phyloP scores from a whole-genome alignment of 35 echinoderm and acorn worm species.

The Heliocidaris tuberculata region DNA sequence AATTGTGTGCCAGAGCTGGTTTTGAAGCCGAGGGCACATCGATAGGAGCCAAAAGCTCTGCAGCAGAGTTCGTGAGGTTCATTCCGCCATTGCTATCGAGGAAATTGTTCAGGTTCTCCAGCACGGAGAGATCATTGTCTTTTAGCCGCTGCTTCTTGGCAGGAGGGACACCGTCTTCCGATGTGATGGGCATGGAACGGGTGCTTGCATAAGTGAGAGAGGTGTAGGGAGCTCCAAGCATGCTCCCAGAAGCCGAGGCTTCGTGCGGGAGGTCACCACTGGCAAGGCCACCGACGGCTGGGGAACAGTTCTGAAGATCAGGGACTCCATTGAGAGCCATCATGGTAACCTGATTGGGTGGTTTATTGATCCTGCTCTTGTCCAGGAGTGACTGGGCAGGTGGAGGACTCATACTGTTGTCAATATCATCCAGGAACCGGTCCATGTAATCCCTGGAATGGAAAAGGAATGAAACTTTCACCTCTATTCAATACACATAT shows the following conservation, averaged over 20 bases:
- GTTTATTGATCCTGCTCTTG: slow-evolving; percentile 67
- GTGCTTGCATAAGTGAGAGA: slow-evolving; percentile 26
- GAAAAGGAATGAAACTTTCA: neutral
- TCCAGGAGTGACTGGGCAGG: slow-evolving; percentile 83
- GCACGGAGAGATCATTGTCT: slow-evolving; percentile 57
- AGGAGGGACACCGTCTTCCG: slow-evolving; percentile 44
- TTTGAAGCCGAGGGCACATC: neutral
- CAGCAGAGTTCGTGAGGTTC: slow-evolving; percentile 3
- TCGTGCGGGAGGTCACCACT: slow-evolving; percentile 83
- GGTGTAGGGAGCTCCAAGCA: neutral
- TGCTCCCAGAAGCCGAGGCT: slow-evolving; percentile 30
- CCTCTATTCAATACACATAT: neutral
- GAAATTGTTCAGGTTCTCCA: slow-evolving; percentile 61
- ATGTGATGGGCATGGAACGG: neutral
- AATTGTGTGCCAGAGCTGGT: slow-evolving; percentile 29
- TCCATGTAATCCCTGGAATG: slow-evolving; percentile 92
- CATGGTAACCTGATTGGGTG: slow-evolving; percentile 31
- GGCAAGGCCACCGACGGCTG: slow-evolving; percentile 72
- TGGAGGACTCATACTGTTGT: slow-evolving; percentile 83
- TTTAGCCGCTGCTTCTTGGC: slow-evolving; percentile 65
- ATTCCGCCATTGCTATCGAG: slow-evolving; percentile 15
- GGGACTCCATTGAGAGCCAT: slow-evolving; percentile 61
- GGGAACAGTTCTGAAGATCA: slow-evolving; percentile 74
- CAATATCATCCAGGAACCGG: slow-evolving; percentile 90
- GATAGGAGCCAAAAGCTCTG: neutral